Evolutionary conservation across 2,113 vertebrate genomes (phyloP).

Genomic region (Stigmatopora argus): DNA sequence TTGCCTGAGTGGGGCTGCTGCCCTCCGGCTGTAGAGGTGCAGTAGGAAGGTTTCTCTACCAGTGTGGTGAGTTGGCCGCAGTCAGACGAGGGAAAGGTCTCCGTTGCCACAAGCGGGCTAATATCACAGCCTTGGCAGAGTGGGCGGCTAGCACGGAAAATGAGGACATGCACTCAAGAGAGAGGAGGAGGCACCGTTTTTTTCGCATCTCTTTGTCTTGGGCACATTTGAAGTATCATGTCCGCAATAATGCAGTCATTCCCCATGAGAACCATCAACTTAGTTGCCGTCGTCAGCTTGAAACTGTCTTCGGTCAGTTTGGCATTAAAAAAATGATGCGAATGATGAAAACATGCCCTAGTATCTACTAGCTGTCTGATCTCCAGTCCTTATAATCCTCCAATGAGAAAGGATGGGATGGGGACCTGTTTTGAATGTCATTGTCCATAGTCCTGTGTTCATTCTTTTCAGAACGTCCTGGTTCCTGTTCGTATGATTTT

Average conservation of each 20-base stretch:
- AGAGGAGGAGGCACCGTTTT: constrained; percentile 21
- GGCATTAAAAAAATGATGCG: no score
- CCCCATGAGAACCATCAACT: no score
- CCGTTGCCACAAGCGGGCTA: constrained; percentile 44
- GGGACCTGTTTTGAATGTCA: no score
- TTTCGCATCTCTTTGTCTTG: constrained; percentile 7
- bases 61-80: constrained; percentile 45
- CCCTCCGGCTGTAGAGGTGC: constrained; percentile 53
- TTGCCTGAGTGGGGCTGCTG: constrained; percentile 41
- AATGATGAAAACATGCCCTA: no score
- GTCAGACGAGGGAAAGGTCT: constrained; percentile 45
- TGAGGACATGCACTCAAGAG: constrained; percentile 36
- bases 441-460: no score
- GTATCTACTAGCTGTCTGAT: no score
- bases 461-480: no score
- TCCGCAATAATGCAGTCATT: constrained; percentile 16
- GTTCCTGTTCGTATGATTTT: no score
- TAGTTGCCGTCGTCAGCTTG: no score
- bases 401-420: no score
- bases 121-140: constrained; percentile 40
- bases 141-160: constrained; percentile 28
- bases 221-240: constrained; percentile 8
- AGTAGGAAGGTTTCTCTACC: constrained; percentile 41
- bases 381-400: no score
- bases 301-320: no score